Base-by-base conservation (phyloP, 37 sponge, comb jelly and placozoan genomes). In the Eunapius fragilis region DNA sequence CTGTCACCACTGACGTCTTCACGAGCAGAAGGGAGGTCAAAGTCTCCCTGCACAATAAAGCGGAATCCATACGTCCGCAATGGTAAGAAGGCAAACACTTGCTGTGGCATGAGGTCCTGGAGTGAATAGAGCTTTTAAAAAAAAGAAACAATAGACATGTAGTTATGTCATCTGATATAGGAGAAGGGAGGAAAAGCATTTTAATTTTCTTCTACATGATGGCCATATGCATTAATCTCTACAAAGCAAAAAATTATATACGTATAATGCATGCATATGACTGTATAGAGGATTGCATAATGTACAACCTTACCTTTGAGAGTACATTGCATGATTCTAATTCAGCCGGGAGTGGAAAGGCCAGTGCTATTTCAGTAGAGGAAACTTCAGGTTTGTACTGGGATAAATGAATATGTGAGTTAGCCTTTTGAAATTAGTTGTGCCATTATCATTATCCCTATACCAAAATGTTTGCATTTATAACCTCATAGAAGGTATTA, bases 11-110 rank as follows among this genome's bases (percentile, higher is more conserved):
- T 87, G 50, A 91, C 92, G 68, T 81, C 87, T 31, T 91, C 92
- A 14, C 92, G 77, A 50, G 92, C 87, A 22, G 87, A 86, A 3
- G 92, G 92, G 13, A 91, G 73, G 75, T 91, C 92, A 83, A 91
- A 91, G 88, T 91, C 88, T 31, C 87, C 92, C 48, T 91, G 92
- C 25, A 91, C 80, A 69, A 91, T 83, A 74, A 91, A 91, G 28
- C 88, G 71, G 67, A 91, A 87, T 13, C 92, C 92, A 72, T 87
- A 91, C 32, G 88, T 91, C 49, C 88, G 69, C 77, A 91, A 80
- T 0, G 92, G 92, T 25, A 91, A 80, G 34, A 87, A 91, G 25
- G 92, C 92, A 87, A 91, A 91, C 26, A 91, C 92, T 72, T 91
- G 82, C 70, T 89, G 89, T 22, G 82, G 88, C 68, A 83, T 79